phyloP scores from a whole-genome alignment of 2,797 vertebrate genomes.

The Liparis tanakae region DNA sequence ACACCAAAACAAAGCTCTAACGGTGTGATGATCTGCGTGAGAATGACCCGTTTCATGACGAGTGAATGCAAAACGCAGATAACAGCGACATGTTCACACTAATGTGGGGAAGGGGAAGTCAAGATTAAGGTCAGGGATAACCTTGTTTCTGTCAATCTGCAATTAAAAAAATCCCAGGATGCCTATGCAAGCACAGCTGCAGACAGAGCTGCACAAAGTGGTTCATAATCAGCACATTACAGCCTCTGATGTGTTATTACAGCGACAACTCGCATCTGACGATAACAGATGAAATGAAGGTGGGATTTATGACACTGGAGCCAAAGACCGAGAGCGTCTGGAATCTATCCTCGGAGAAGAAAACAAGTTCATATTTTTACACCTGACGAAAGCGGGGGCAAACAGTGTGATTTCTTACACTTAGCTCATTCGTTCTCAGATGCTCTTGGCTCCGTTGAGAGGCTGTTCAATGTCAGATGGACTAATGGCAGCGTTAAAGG shows the following conservation, averaged over 20 bases:
- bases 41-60: conserved; percentile 26
- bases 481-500: conserved; percentile 30
- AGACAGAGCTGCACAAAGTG: conserved; percentile 62
- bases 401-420: conserved; percentile 52
- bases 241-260: conserved; percentile 71
- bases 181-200: conserved; percentile 54
- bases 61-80: conserved; percentile 20
- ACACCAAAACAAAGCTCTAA: conserved; percentile 4
- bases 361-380: conserved; percentile 48
- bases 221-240: conserved; percentile 72
- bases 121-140: conserved; percentile 64
- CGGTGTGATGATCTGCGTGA: background rate
- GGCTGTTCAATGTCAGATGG: conserved; percentile 43
- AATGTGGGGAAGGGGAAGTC: conserved; percentile 31
- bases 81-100: conserved; percentile 47
- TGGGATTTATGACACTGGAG: conserved; percentile 63
- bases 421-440: conserved; percentile 54
- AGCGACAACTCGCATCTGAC: conserved; percentile 70
- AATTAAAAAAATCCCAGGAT: conserved; percentile 69
- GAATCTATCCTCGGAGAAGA: conserved; percentile 50
- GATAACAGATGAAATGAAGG: conserved; percentile 65
- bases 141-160: conserved; percentile 60
- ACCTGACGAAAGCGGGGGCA: conserved; percentile 57
- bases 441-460: conserved; percentile 34
- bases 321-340: conserved; percentile 45